Evolutionary conservation across 2,797 vertebrate species (phyloP).

Genomic region (Gobionotothen gibberifrons): DNA sequence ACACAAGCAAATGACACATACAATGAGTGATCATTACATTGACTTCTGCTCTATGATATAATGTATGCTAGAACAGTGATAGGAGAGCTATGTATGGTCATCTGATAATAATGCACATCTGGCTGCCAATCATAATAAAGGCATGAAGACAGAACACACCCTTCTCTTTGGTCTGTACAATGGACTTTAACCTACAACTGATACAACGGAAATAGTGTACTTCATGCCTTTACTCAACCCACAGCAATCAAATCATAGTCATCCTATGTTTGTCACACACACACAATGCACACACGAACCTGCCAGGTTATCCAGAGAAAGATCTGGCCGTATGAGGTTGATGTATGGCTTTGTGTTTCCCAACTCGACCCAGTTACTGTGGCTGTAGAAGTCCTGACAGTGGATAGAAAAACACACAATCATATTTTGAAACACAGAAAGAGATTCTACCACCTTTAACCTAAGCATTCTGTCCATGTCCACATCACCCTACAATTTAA

Average conservation of each 20-base stretch:
- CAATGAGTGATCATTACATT: background rate
- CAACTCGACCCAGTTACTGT: conserved; percentile 86
- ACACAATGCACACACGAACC: conserved; percentile 50
- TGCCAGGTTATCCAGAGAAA: conserved; percentile 74
- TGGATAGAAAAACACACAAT: conserved; percentile 14
- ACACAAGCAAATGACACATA: conserved; percentile 15
- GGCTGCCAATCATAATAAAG: background rate
- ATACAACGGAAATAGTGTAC: background rate
- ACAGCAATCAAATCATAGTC: background rate
- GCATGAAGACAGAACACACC: background rate
- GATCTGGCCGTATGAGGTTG: conserved; percentile 74
- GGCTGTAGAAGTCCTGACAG: conserved; percentile 86
- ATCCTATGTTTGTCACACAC: conserved; percentile 21
- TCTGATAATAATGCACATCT: background rate
- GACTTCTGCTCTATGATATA: background rate
- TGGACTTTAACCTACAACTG: background rate
- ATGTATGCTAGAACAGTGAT: background rate
- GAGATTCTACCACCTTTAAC: background rate
- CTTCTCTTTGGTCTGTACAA: background rate
- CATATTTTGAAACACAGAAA: background rate
- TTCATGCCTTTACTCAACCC: background rate
- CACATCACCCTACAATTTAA: too few species aligned
- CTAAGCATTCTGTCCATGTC: background rate
- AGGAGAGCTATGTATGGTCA: background rate
- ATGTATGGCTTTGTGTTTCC: conserved; percentile 71